A percentile compares a stretch with the other conserved stretches of the same genome.
These are phyloP conservation scores for Zaprionus africanus DNA, from an alignment of 1,140 invertebrate genomes.

Conservation along the genomic window DNA sequence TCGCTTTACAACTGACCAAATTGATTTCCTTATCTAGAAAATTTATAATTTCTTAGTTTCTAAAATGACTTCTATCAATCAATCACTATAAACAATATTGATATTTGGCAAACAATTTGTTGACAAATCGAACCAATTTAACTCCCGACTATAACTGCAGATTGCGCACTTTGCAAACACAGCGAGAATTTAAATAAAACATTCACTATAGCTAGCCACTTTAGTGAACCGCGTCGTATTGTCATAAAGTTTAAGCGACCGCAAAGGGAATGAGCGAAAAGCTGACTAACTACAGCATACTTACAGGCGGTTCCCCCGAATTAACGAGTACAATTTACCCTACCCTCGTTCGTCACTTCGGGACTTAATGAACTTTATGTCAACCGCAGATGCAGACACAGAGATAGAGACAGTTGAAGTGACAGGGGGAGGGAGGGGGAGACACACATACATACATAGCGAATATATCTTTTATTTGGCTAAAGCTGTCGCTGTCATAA, in stretches of 20 bases:
- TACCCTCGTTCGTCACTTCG: slow-evolving; percentile 15
- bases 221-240: slow-evolving; percentile 60
- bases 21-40: too few relatives aligned
- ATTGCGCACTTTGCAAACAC: background rate
- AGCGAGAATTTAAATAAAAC: background rate
- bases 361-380: slow-evolving; percentile 62
- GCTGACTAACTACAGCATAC: slow-evolving; percentile 23
- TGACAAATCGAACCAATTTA: background rate
- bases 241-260: slow-evolving; percentile 68
- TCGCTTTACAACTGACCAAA: too few relatives aligned
- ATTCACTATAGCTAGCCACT: slow-evolving; percentile 22
- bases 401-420: slow-evolving; percentile 7
- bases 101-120: background rate
- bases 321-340: slow-evolving; percentile 8
- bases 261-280: slow-evolving; percentile 58
- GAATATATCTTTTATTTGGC: slow-evolving; percentile 64
- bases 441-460: slow-evolving; percentile 15
- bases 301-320: slow-evolving; percentile 37
- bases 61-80: too few relatives aligned
- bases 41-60: too few relatives aligned
- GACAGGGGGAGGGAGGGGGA: background rate
- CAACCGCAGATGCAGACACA: slow-evolving; percentile 28
- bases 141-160: background rate
- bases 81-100: too few relatives aligned
- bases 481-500: slow-evolving; percentile 76